Evolutionary conservation across 2,888 invertebrate genomes (phyloP).

Genomic region (Drosophila pseudotakahashii): DNA sequence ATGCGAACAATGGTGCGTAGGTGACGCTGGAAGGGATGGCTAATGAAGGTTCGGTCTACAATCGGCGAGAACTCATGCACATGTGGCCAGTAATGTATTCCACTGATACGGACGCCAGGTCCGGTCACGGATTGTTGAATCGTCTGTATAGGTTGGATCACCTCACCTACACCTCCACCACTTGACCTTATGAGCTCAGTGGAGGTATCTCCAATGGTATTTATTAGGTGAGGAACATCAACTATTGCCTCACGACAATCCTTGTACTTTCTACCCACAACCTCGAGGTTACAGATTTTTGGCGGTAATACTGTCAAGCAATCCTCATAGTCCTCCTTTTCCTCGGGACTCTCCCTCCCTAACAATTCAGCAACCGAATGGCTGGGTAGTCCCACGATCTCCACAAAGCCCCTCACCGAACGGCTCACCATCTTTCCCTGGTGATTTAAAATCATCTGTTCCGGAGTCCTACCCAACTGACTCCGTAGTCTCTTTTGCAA

Average conservation of each 20-base stretch:
- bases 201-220: too few relatives aligned
- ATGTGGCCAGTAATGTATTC: conserved; percentile 35
- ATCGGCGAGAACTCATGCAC: conserved; percentile 54
- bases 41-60: conserved; percentile 59
- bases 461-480: conserved; percentile 42
- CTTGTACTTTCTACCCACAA: neutral
- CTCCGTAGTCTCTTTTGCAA: conserved; percentile 42
- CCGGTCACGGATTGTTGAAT: neutral
- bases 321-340: neutral
- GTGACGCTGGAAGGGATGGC: conserved; percentile 66
- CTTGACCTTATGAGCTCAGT: neutral
- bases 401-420: neutral
- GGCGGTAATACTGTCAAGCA: neutral
- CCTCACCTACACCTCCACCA: neutral
- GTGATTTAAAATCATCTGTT: conserved; percentile 58
- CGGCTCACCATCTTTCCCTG: conserved; percentile 19
- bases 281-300: neutral
- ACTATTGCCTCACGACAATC: too few relatives aligned
- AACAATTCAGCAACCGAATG: neutral
- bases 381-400: neutral
- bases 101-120: conserved; percentile 53
- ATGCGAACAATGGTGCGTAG: conserved; percentile 65
- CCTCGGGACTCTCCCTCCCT: too few relatives aligned
- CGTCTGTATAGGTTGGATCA: neutral
- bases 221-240: neutral